These are phyloP conservation scores for Diadumene lineata DNA, from an alignment of 92 coral and sea anemone genomes.

Conservation along the genomic window DNA sequence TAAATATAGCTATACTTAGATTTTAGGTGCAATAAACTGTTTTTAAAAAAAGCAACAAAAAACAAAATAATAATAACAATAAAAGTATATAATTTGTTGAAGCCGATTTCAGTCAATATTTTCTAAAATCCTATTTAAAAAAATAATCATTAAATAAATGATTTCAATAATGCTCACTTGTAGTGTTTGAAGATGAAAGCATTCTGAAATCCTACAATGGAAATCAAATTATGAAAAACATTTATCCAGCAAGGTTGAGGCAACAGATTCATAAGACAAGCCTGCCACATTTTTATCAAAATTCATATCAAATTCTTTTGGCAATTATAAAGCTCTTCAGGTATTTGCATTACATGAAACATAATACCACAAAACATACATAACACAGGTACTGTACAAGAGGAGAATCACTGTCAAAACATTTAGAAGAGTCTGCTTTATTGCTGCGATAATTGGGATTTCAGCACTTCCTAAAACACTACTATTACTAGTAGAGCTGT, in stretches of 20 bases:
- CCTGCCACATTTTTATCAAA: neutral
- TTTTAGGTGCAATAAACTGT: no score
- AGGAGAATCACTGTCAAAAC: neutral
- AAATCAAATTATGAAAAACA: no score
- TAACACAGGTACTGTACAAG: neutral
- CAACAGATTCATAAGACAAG: neutral
- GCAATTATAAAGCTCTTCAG: neutral
- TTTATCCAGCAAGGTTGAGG: neutral
- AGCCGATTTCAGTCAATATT: neutral
- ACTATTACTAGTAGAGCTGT: neutral
- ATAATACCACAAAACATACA: neutral
- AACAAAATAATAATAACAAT: no score
- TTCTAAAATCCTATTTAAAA: neutral
- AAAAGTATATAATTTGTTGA: no score
- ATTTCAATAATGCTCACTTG: no score
- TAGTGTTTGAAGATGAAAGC: no score
- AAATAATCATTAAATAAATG: neutral
- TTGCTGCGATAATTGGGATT: constrained; percentile 8
- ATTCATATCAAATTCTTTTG: constrained; percentile 1
- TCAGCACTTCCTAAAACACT: neutral
- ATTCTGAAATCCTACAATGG: no score
- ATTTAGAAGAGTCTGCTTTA: neutral
- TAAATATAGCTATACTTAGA: no score
- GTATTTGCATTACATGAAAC: constrained; percentile 12
- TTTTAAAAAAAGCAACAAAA: no score